A percentile compares a stretch with the other conserved stretches of the same genome.
These are phyloP conservation scores for Adoxophyes honmai DNA, from an alignment of 1,140 invertebrate species.

Conservation along the genomic window DNA sequence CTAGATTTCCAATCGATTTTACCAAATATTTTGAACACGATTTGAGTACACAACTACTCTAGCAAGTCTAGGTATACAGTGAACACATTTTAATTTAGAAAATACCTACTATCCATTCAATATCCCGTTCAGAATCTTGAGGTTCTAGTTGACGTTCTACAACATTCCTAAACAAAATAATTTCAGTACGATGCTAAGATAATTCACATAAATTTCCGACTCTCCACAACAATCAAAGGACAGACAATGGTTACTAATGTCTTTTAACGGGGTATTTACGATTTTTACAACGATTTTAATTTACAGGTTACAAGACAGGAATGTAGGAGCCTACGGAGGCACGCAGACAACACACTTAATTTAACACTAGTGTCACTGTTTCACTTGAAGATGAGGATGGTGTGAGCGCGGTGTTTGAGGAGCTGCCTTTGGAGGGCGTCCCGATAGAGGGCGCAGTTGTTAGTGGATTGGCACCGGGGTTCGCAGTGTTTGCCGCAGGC, in stretches of 20 bases:
- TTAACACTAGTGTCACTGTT: too few relatives aligned
- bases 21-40: conserved; percentile 41
- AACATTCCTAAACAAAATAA: conserved; percentile 17
- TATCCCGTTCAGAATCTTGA: conserved; percentile 26
- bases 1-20: neutral
- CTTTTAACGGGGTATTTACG: conserved; percentile 2
- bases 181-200: conserved; percentile 17
- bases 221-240: neutral
- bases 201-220: neutral
- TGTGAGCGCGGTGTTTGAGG: neutral
- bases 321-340: conserved; percentile 13
- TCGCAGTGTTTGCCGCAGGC: conserved; percentile 2
- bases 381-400: conserved; percentile 4
- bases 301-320: neutral
- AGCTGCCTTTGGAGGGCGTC: neutral
- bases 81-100: conserved; percentile 64
- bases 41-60: conserved; percentile 51
- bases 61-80: conserved; percentile 70
- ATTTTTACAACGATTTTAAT: neutral
- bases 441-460: conserved; percentile 5
- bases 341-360: too few relatives aligned
- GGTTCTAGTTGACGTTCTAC: conserved; percentile 8
- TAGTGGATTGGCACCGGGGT: neutral
- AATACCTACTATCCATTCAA: conserved; percentile 23
- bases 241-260: conserved; percentile 2